A percentile compares a stretch with the other conserved stretches of the same genome.
Conservation (phyloP, 2,113 vertebrate genomes). For the Cavia aperea region DNA sequence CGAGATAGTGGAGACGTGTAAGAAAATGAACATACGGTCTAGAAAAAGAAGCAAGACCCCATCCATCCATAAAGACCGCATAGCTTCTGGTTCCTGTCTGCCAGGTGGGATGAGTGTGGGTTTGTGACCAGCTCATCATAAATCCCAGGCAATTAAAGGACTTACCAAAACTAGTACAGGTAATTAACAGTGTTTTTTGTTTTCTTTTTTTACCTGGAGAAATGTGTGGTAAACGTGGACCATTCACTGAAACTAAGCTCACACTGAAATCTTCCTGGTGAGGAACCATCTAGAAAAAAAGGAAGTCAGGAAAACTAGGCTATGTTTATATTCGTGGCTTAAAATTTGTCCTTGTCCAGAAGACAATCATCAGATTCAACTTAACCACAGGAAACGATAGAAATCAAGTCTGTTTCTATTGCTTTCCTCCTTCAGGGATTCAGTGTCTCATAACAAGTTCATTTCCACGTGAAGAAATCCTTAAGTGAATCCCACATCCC, state of each 20-base stretch:
- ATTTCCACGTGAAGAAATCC: slow-evolving; percentile 55
- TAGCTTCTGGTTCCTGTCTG: background rate
- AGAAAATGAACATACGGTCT: background rate
- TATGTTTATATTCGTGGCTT: slow-evolving; percentile 56
- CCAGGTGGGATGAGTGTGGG: slow-evolving; percentile 19
- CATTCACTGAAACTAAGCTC: slow-evolving; percentile 34
- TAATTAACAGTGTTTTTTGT: slow-evolving; percentile 43
- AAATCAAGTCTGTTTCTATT: slow-evolving; percentile 43
- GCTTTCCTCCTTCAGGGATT: slow-evolving; percentile 24
- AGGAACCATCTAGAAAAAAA: slow-evolving; percentile 34
- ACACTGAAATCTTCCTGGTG: background rate
- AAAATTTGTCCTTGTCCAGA: slow-evolving; percentile 62
- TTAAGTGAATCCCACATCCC: slow-evolving; percentile 40
- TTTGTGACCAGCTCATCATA: slow-evolving; percentile 57
- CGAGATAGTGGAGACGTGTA: background rate
- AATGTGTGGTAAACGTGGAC: slow-evolving; percentile 44
- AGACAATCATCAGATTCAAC: slow-evolving; percentile 52
- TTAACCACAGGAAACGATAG: slow-evolving; percentile 46
- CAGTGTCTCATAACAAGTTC: slow-evolving; percentile 12
- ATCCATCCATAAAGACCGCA: background rate
- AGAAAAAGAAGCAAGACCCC: background rate
- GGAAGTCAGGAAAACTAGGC: slow-evolving; percentile 51
- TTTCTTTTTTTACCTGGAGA: slow-evolving; percentile 31
- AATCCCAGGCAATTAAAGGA: slow-evolving; percentile 51
- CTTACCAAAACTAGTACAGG: slow-evolving; percentile 27